Evolutionary conservation across 2,888 invertebrate species (phyloP).

Genomic region (Cryptus armator): DNA sequence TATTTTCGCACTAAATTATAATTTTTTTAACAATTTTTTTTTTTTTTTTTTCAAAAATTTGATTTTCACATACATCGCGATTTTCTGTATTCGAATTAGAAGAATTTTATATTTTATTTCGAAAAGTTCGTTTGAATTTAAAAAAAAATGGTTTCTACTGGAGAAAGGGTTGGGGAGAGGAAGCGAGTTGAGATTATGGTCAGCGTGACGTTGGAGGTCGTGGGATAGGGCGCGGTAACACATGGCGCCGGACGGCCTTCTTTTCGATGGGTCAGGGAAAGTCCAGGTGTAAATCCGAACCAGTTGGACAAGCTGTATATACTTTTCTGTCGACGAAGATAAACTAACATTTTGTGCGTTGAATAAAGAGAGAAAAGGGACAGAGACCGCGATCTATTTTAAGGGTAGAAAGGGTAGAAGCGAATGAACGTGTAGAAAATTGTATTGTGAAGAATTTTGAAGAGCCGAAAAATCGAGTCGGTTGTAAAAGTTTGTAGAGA

Average conservation of each 20-base stretch:
- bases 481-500: background rate
- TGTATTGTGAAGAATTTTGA: slow-evolving; percentile 4
- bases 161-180: slow-evolving; percentile 6
- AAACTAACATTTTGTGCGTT: slow-evolving; percentile 26
- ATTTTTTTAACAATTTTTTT: background rate
- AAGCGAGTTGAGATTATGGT: slow-evolving; percentile 53
- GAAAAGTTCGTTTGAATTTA: background rate
- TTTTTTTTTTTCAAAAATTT: no score
- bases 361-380: slow-evolving; percentile 7
- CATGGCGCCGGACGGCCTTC: slow-evolving; percentile 42
- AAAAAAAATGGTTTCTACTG: slow-evolving; percentile 2
- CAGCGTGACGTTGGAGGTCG: slow-evolving; percentile 62
- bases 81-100: background rate
- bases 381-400: background rate
- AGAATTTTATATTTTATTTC: background rate
- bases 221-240: slow-evolving; percentile 49
- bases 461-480: background rate
- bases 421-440: background rate
- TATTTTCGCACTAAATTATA: background rate
- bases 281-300: slow-evolving; percentile 64
- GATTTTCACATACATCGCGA: no score
- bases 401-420: slow-evolving; percentile 9
- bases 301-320: slow-evolving; percentile 34
- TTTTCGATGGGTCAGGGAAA: slow-evolving; percentile 43
- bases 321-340: slow-evolving; percentile 23